A percentile compares a stretch with the other conserved stretches of the same genome.
These are phyloP conservation scores for Panzeria rudis DNA, from an alignment of 2,888 invertebrate genomes.

Conservation along the genomic window DNA sequence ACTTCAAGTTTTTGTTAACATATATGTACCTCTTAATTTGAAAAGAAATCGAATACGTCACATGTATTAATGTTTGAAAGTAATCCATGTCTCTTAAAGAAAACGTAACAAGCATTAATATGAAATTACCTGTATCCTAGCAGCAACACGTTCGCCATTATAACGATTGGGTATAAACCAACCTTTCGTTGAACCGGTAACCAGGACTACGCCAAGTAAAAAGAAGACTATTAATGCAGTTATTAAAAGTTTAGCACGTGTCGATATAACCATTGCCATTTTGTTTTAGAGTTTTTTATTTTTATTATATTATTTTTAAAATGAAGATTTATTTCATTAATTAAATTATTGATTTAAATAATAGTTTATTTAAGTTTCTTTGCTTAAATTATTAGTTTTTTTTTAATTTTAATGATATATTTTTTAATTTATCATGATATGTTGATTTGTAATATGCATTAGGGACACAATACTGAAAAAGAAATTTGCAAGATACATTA, in stretches of 20 bases:
- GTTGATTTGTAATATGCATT: slow-evolving; percentile 27
- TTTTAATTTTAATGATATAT: slow-evolving; percentile 22
- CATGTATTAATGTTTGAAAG: background rate
- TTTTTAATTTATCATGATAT: slow-evolving; percentile 40
- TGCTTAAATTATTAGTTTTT: slow-evolving; percentile 9
- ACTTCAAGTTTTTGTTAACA: too few relatives aligned
- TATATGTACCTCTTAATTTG: too few relatives aligned
- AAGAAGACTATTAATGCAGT: slow-evolving; percentile 86
- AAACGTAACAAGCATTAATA: background rate
- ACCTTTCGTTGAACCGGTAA: slow-evolving; percentile 86
- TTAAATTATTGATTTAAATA: slow-evolving; percentile 17
- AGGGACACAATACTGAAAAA: slow-evolving; percentile 51
- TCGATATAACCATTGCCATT: slow-evolving; percentile 88
- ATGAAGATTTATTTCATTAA: slow-evolving; percentile 12
- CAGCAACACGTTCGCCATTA: slow-evolving; percentile 85
- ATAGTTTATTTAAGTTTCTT: slow-evolving; percentile 20
- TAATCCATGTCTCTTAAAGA: background rate
- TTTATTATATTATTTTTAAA: slow-evolving; percentile 27
- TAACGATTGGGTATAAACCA: slow-evolving; percentile 86
- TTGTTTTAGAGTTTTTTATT: slow-evolving; percentile 61
- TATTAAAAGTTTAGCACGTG: slow-evolving; percentile 86
- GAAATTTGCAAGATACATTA: slow-evolving; percentile 14
- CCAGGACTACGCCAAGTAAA: slow-evolving; percentile 85
- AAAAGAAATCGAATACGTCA: background rate
- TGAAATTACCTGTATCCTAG: slow-evolving; percentile 85